Evolutionary conservation across 2,888 invertebrate species (phyloP).

Genomic region (Drosophila melanosoma): DNA sequence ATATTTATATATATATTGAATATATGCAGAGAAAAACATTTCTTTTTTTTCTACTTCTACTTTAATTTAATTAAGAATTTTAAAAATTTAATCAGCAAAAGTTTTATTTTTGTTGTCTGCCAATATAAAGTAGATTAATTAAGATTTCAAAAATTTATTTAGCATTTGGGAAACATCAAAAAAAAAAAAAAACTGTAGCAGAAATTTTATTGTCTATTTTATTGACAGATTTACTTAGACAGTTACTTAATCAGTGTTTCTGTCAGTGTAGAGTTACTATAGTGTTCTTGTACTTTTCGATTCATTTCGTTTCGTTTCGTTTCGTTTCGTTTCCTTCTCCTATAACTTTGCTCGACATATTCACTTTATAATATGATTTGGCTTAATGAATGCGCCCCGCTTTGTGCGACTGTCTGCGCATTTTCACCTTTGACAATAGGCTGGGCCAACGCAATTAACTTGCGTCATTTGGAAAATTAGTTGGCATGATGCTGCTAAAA

Average conservation of each 20-base stretch:
- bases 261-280: not conserved
- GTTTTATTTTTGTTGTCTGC: not conserved
- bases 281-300: not conserved
- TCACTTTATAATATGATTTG: conserved; percentile 69
- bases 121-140: not conserved
- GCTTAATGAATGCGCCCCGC: conserved; percentile 70
- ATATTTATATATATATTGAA: not conserved
- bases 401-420: conserved; percentile 48
- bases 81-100: not conserved
- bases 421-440: conserved; percentile 70
- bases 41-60: not conserved
- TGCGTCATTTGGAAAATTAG: conserved; percentile 79
- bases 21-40: not conserved
- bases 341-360: conserved; percentile 43
- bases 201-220: too few relatives aligned
- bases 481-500: conserved; percentile 78
- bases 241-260: not conserved
- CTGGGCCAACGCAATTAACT: conserved; percentile 65
- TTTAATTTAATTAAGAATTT: not conserved
- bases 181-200: not conserved
- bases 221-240: not conserved
- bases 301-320: not conserved
- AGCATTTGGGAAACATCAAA: not conserved
- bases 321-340: not conserved
- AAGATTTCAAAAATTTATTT: not conserved